Evolutionary conservation across 2,797 vertebrate species (phyloP).

Genomic region (Poecilia wingei): DNA sequence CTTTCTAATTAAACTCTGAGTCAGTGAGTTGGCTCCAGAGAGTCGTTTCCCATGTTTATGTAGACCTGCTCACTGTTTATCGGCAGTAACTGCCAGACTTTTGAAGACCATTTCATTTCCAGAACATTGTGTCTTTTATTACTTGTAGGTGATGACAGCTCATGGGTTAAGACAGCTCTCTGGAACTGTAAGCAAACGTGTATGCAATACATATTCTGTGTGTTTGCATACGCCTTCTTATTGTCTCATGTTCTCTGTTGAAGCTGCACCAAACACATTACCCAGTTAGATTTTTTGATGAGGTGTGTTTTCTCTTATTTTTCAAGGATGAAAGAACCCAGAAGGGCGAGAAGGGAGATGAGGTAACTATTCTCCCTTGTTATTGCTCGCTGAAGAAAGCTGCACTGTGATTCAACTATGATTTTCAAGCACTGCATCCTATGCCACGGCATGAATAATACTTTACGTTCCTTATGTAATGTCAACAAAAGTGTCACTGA

Average conservation of each 20-base stretch:
- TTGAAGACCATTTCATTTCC: conserved; percentile 26
- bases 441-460: conserved; percentile 16
- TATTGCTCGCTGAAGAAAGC: conserved; percentile 11
- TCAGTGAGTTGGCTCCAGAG: background rate
- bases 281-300: conserved; percentile 28
- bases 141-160: conserved; percentile 80
- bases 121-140: conserved; percentile 50
- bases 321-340: conserved; percentile 71
- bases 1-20: conserved; percentile 3
- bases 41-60: conserved; percentile 5
- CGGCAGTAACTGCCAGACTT: conserved; percentile 23
- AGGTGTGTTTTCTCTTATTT: conserved; percentile 46
- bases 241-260: conserved; percentile 14
- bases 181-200: conserved; percentile 75
- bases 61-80: conserved; percentile 3
- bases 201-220: conserved; percentile 23
- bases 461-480: conserved; percentile 21
- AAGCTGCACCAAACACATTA: background rate
- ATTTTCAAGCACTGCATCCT: conserved; percentile 26
- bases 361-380: conserved; percentile 78
- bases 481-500: conserved; percentile 31
- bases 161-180: conserved; percentile 82
- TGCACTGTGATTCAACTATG: conserved; percentile 9
- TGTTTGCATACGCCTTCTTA: conserved; percentile 3
- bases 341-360: conserved; percentile 89